Conservation (phyloP, 2,888 invertebrate genomes). For the Thereva unica region DNA sequence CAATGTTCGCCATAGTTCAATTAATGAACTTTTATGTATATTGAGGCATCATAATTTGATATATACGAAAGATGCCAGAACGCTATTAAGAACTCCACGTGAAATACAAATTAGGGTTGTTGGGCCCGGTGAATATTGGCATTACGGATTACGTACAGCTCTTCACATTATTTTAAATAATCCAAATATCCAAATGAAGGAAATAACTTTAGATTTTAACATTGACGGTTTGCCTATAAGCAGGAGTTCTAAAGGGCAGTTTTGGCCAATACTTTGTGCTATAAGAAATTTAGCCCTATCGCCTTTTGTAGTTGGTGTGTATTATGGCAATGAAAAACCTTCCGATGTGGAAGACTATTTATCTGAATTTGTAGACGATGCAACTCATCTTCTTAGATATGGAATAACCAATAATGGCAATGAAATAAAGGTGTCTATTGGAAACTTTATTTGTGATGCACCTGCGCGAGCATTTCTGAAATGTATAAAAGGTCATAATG, state of each 20-base stretch:
- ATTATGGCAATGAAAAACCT: constrained; percentile 23
- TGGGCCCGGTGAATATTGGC: constrained; percentile 24
- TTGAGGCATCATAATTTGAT: not conserved
- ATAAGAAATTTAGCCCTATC: not conserved
- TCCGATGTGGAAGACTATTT: not conserved
- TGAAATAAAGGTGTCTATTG: not conserved
- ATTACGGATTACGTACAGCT: constrained; percentile 8
- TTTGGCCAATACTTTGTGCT: constrained; percentile 27
- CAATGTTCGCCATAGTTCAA: constrained; percentile 5
- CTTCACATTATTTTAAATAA: not conserved
- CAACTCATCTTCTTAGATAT: not conserved
- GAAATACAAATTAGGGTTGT: not conserved
- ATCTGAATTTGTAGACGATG: constrained; percentile 8
- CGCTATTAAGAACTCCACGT: constrained; percentile 15
- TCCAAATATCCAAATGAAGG: not conserved
- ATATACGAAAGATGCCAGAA: constrained; percentile 17
- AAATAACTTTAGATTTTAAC: constrained; percentile 22
- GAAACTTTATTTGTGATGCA: constrained; percentile 26
- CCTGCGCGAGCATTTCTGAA: constrained; percentile 22
- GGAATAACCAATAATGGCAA: not conserved
- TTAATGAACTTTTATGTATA: constrained; percentile 13
- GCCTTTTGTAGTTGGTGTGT: constrained; percentile 23
- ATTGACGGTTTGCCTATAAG: constrained; percentile 25
- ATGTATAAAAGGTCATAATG: constrained; percentile 21
- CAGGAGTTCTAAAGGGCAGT: constrained; percentile 20